Percentiles rank a stretch among this genome's conserved stretches.
Evolutionary conservation across 2,888 invertebrate species (phyloP).

Genomic region (Alloplasta piceator): DNA sequence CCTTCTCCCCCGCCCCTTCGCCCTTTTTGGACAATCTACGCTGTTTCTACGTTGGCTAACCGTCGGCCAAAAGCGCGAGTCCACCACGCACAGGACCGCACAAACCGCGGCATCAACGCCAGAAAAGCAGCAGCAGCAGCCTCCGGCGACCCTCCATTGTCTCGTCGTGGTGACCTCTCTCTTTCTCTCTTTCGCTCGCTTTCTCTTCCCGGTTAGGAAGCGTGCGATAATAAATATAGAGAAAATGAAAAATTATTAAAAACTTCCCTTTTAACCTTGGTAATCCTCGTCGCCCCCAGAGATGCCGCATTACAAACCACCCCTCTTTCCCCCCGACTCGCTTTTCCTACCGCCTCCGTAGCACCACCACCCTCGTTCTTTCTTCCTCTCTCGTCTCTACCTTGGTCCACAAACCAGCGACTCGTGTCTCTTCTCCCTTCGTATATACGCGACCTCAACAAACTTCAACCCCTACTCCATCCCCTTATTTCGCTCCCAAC

Average conservation of each 20-base stretch:
- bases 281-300: slow-evolving; percentile 83
- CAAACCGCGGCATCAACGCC: slow-evolving; percentile 62
- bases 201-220: slow-evolving; percentile 79
- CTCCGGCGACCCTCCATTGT: slow-evolving; percentile 77
- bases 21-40: slow-evolving; percentile 25
- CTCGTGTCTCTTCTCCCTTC: slow-evolving; percentile 54
- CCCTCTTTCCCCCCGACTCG: slow-evolving; percentile 62
- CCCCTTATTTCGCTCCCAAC: slow-evolving; percentile 58
- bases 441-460: slow-evolving; percentile 47
- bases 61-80: slow-evolving; percentile 55
- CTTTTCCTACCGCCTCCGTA: slow-evolving; percentile 62
- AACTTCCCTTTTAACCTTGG: slow-evolving; percentile 83
- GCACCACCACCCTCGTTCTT: slow-evolving; percentile 58
- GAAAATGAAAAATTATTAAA: slow-evolving; percentile 84
- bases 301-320: slow-evolving; percentile 83
- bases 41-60: slow-evolving; percentile 60
- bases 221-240: slow-evolving; percentile 83
- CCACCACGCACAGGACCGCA: slow-evolving; percentile 48
- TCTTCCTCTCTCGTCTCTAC: slow-evolving; percentile 54
- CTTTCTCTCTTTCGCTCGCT: slow-evolving; percentile 25
- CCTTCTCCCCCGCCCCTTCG: slow-evolving; percentile 32
- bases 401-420: slow-evolving; percentile 45
- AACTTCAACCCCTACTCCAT: slow-evolving; percentile 18
- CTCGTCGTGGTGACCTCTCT: slow-evolving; percentile 71
- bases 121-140: slow-evolving; percentile 63